phyloP scores from a whole-genome alignment of 1,140 invertebrate species.

The Medauroidea extradentata region DNA sequence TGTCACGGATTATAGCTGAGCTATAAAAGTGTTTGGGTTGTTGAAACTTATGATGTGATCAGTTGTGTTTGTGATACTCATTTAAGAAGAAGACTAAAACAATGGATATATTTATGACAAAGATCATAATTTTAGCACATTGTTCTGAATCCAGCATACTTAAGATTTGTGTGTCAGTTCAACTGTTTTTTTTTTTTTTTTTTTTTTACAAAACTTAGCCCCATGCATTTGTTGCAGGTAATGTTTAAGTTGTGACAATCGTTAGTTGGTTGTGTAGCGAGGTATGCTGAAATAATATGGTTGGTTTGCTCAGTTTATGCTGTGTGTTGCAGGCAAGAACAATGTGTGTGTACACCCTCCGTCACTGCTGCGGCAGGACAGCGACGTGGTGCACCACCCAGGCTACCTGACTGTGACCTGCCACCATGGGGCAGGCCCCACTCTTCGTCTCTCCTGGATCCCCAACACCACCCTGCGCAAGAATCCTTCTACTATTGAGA shows the following conservation, averaged over 20 bases:
- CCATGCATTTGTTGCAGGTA: background rate
- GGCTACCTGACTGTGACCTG: constrained; percentile 85
- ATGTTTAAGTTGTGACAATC: background rate
- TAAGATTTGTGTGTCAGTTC: background rate
- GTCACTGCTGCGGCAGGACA: constrained; percentile 67
- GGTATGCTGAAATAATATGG: too few species aligned
- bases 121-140: too few species aligned
- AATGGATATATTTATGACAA: too few species aligned
- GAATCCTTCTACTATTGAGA: constrained; percentile 74
- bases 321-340: constrained; percentile 54
- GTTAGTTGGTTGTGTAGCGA: too few species aligned
- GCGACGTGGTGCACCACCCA: constrained; percentile 81
- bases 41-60: too few species aligned
- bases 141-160: background rate
- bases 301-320: background rate
- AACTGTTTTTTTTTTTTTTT: background rate
- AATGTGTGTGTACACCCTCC: constrained; percentile 96
- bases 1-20: too few species aligned
- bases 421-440: constrained; percentile 67
- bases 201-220: background rate
- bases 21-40: too few species aligned
- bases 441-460: constrained; percentile 88
- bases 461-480: constrained; percentile 85
- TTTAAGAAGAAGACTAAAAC: too few species aligned
- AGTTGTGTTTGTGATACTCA: too few species aligned